These are phyloP conservation scores for Mellilla xanthometata DNA, from an alignment of 2,888 invertebrate genomes.

Conservation along the genomic window DNA sequence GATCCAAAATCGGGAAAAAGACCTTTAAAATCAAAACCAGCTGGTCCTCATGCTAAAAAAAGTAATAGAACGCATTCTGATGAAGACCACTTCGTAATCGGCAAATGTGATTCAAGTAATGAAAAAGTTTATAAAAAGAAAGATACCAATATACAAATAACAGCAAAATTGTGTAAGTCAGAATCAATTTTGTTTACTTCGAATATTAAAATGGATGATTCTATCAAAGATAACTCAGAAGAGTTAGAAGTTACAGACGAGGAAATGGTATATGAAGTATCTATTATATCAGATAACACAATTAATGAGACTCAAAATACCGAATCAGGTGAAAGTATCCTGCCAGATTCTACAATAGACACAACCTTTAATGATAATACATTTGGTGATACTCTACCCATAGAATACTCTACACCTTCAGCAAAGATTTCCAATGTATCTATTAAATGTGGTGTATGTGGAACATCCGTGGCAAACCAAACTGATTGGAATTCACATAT, in stretches of 20 bases:
- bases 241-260: too few relatives aligned
- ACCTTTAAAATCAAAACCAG: background rate
- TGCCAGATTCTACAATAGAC: too few relatives aligned
- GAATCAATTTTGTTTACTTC: too few relatives aligned
- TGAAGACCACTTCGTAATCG: too few relatives aligned
- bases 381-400: background rate
- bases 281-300: background rate
- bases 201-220: too few relatives aligned
- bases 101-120: too few relatives aligned
- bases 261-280: background rate
- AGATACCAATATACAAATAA: too few relatives aligned
- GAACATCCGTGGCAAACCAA: slow-evolving; percentile 22
- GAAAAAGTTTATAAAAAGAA: too few relatives aligned
- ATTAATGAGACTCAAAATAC: background rate
- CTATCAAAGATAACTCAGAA: too few relatives aligned
- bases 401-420: slow-evolving; percentile 1
- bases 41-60: slow-evolving; percentile 3
- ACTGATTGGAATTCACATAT: slow-evolving; percentile 40
- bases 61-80: slow-evolving; percentile 1
- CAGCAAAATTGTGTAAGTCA: too few relatives aligned
- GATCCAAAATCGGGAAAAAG: background rate
- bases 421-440: background rate
- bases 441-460: slow-evolving; percentile 40
- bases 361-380: background rate
- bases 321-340: too few relatives aligned